Conservation (phyloP, 2,797 vertebrate genomes). For the Ptychobarbus kaznakovi region DNA sequence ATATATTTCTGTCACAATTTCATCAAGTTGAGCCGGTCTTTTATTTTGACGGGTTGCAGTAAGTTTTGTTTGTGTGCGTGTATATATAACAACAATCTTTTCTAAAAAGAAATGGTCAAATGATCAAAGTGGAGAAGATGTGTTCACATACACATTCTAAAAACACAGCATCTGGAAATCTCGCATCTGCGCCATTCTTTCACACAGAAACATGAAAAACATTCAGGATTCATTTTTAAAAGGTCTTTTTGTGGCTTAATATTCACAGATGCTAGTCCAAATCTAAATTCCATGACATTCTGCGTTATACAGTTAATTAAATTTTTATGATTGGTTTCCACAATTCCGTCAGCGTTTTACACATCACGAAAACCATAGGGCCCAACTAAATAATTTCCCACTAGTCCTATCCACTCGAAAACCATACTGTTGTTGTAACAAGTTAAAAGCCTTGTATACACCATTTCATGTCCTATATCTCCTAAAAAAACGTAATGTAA, state of each 20-base stretch:
- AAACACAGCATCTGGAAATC: neutral
- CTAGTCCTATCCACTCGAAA: too few relatives aligned
- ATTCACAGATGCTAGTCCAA: neutral
- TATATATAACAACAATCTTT: too few relatives aligned
- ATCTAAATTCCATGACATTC: neutral
- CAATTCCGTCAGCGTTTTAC: neutral
- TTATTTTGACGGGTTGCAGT: too few relatives aligned
- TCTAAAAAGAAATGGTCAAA: too few relatives aligned
- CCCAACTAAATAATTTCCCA: too few relatives aligned
- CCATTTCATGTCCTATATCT: neutral
- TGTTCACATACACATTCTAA: too few relatives aligned
- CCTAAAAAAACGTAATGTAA: neutral
- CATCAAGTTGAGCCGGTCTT: too few relatives aligned
- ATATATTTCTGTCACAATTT: too few relatives aligned
- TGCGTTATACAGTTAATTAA: neutral
- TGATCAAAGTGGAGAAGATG: too few relatives aligned
- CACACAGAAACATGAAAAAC: neutral
- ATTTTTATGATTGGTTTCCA: neutral
- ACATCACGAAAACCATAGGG: neutral
- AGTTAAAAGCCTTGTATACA: conserved; percentile 18
- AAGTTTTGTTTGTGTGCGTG: too few relatives aligned
- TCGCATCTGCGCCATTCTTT: neutral
- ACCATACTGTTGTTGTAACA: neutral
- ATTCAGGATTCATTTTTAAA: neutral
- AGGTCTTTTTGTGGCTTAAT: neutral